These are phyloP conservation scores for Caenorhabditis sinica DNA, from an alignment of 2,888 invertebrate genomes.

Conservation along the genomic window DNA sequence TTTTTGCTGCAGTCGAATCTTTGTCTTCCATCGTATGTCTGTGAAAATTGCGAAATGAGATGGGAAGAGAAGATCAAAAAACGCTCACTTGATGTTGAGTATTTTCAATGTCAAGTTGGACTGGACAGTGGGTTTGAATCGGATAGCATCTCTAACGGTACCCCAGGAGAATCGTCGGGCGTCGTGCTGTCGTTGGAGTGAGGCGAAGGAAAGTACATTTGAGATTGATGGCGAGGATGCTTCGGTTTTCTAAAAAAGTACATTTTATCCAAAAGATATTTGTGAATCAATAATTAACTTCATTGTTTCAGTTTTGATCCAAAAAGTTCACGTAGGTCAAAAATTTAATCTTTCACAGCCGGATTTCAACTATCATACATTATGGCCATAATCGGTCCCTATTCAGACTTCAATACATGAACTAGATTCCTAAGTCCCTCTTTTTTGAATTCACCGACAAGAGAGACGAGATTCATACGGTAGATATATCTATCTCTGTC, in stretches of 20 bases:
- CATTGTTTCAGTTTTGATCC: too few relatives aligned
- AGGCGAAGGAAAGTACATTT: slow-evolving; percentile 68
- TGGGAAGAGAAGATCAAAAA: slow-evolving; percentile 1
- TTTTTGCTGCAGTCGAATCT: slow-evolving; percentile 54
- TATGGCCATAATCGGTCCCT: too few relatives aligned
- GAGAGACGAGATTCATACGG: too few relatives aligned
- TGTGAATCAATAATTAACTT: too few relatives aligned
- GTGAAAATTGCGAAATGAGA: slow-evolving; percentile 3
- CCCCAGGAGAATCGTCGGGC: slow-evolving; percentile 74
- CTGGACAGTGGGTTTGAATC: slow-evolving; percentile 67
- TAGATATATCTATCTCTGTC: too few relatives aligned
- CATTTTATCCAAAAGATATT: neutral
- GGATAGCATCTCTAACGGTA: slow-evolving; percentile 72
- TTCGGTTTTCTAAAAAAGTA: slow-evolving; percentile 67
- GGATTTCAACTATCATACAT: too few relatives aligned
- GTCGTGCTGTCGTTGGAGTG: slow-evolving; percentile 68
- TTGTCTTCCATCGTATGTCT: slow-evolving; percentile 53
- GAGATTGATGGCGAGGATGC: slow-evolving; percentile 66
- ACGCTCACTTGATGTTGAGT: slow-evolving; percentile 66
- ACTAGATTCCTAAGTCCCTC: too few relatives aligned
- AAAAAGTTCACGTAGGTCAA: too few relatives aligned
- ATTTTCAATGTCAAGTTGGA: slow-evolving; percentile 65
- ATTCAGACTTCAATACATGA: too few relatives aligned
- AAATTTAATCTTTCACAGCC: too few relatives aligned
- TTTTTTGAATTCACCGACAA: too few relatives aligned